These are phyloP conservation scores for Abrostola tripartita DNA, from an alignment of 2,888 invertebrate species.

Conservation along the genomic window DNA sequence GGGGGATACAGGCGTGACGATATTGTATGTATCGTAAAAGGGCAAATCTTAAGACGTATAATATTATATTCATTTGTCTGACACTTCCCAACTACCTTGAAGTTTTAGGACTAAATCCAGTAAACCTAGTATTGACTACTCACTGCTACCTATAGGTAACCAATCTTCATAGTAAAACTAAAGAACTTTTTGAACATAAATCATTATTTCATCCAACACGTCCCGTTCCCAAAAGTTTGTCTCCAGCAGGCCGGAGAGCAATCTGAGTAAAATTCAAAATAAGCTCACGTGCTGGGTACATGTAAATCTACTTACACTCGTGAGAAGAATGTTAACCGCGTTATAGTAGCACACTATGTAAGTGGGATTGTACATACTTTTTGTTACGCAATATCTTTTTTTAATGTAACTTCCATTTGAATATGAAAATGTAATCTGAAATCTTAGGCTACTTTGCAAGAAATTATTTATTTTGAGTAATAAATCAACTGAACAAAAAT, in stretches of 20 bases:
- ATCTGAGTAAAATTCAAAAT: slow-evolving; percentile 80
- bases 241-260: slow-evolving; percentile 62
- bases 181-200: slow-evolving; percentile 50
- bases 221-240: slow-evolving; percentile 55
- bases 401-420: slow-evolving; percentile 28
- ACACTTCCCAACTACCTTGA: no score
- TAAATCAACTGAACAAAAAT: background rate
- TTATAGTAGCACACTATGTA: slow-evolving; percentile 61
- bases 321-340: slow-evolving; percentile 72
- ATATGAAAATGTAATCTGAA: slow-evolving; percentile 5
- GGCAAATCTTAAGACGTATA: no score
- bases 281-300: slow-evolving; percentile 81
- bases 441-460: background rate
- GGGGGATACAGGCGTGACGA: no score
- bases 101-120: no score
- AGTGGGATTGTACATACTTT: slow-evolving; percentile 49
- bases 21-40: no score
- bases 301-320: slow-evolving; percentile 84
- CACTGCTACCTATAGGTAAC: background rate
- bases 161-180: slow-evolving; percentile 33
- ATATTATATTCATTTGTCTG: no score
- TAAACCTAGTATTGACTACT: no score
- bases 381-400: slow-evolving; percentile 28
- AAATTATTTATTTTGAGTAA: background rate
- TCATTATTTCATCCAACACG: slow-evolving; percentile 60